Base-by-base conservation (phyloP, 2,888 invertebrate genomes). In the Tipula vernalis region DNA sequence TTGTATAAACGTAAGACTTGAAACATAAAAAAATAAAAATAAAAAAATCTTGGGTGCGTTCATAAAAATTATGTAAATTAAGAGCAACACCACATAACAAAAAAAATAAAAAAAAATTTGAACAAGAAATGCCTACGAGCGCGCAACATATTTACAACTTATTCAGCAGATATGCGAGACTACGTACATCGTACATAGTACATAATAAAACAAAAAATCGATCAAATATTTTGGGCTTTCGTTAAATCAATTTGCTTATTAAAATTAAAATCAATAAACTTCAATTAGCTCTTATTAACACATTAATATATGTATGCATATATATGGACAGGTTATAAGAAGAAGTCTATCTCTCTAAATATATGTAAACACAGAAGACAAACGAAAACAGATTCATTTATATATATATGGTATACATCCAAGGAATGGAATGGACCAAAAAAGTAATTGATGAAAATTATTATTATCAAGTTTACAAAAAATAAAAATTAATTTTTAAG, bases 241-340 rank as follows among this genome's bases (percentile, higher is more conserved):
- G 71, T 28, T 71, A 71, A 71, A 71, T 71, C 71, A 71, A 71
- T 71, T 71, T 71, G 10, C 71, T 71, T 71, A 71, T 71, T 71
- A 71, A 71, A 71, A 71, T 71, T 71, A 71, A 71, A 71, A 71
- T 71, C 71, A 71, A 71, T 71, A 71, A 71, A 71, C 71, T 71
- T 71, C 71, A 71, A 71, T 71, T 71, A 71, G 71, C 71, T 28
- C 71, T 71, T 71, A 71, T 71, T 71, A 71, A 71, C 71, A 71
- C 71, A 28, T 71, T 71, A 71, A 71, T 12, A 71, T 28, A 71
- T 71, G 71, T 28, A 10, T n/a, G n/a, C n/a, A n/a, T n/a, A n/a
- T n/a, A n/a, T 28, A n/a, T 28, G 28, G 28, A 28, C 18, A 28
- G 18, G 28, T n/a, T n/a, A n/a, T 28, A 71, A 71, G 71, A 71